phyloP scores from a whole-genome alignment of 2,888 invertebrate genomes.

The Cataglyphis rosenhaueri region DNA sequence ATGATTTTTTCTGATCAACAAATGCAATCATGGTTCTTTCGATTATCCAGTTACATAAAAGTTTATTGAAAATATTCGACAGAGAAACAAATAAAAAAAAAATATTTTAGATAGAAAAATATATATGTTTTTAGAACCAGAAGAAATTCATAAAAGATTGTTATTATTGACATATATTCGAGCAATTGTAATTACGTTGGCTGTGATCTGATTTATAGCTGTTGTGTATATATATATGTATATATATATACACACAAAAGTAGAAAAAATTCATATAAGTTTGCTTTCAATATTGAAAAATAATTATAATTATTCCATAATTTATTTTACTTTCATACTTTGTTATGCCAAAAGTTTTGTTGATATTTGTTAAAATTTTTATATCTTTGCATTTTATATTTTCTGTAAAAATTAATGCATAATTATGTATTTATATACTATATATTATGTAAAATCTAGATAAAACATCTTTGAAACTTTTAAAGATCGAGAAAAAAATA shows the following conservation, averaged over 20 bases:
- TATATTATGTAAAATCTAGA: not conserved
- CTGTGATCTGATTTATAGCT: not conserved
- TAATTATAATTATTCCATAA: not conserved
- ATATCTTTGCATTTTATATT: not conserved
- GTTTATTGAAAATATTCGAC: conserved; percentile 36
- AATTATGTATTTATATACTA: not conserved
- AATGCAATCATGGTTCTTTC: conserved; percentile 39
- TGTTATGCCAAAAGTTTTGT: not conserved
- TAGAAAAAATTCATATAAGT: not conserved
- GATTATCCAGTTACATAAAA: conserved; percentile 19
- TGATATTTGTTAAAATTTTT: not conserved
- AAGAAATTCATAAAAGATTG: not conserved
- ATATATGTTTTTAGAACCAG: not conserved
- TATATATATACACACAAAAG: not conserved
- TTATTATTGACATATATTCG: not conserved
- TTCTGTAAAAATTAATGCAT: not conserved
- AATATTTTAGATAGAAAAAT: conserved; percentile 17
- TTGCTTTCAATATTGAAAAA: not conserved
- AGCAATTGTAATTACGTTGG: not conserved
- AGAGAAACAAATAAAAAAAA: conserved; percentile 9
- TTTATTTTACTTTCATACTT: conserved; percentile 13
- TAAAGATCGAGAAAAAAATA: not conserved
- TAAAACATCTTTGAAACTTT: not conserved
- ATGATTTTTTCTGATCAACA: conserved; percentile 36
- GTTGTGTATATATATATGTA: not conserved